Conservation (phyloP, 2,113 vertebrate species). For the Budorcas taxicolor region DNA sequence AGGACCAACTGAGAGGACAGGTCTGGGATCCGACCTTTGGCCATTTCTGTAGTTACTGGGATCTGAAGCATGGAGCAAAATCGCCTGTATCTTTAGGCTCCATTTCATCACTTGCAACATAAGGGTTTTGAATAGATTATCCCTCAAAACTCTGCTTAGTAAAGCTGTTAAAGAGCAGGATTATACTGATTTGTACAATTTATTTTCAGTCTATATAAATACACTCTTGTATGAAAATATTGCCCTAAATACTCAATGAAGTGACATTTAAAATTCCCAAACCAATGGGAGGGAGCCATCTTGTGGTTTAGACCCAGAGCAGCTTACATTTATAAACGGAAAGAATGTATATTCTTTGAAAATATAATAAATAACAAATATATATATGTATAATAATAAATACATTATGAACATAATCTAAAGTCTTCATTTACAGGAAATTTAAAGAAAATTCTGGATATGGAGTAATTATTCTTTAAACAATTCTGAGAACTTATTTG, state of each 20-base stretch:
- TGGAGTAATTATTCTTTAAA: not conserved
- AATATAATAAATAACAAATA: not conserved
- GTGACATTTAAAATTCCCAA: not conserved
- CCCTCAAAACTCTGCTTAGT: not conserved
- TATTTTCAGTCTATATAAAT: not conserved
- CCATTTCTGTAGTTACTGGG: not conserved
- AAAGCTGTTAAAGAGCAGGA: not conserved
- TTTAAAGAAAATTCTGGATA: not conserved
- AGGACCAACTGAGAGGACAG: not conserved
- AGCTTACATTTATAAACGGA: not conserved
- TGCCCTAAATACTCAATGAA: not conserved
- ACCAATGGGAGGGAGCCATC: conserved; percentile 63
- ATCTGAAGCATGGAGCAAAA: not conserved
- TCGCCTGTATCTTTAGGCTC: not conserved
- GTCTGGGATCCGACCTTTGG: not conserved
- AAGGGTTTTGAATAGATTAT: not conserved
- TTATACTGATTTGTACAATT: not conserved
- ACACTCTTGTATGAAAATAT: not conserved
- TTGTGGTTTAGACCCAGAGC: conserved; percentile 45
- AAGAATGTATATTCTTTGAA: not conserved
- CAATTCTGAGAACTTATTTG: not conserved
- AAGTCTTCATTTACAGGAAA: not conserved
- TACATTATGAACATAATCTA: not conserved
- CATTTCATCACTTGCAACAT: not conserved
- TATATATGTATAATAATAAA: not conserved